Evolutionary conservation across 2,797 vertebrate genomes (phyloP), one percentile per base, ranked within the genome.

Genomic region (Zalophus californianus): DNA sequence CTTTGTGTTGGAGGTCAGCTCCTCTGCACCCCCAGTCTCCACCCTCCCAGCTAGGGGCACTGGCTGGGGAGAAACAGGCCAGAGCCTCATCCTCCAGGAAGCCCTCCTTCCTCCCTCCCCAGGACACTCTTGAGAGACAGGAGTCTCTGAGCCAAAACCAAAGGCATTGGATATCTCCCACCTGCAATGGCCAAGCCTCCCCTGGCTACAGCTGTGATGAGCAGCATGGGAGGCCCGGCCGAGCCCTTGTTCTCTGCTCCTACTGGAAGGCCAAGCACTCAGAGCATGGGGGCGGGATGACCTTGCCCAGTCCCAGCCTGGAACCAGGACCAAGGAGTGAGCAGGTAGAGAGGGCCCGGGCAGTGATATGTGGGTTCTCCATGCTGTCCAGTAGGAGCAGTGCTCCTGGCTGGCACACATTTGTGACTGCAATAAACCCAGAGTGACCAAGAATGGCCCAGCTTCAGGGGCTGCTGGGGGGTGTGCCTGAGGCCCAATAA

Each of bases 321-420:
- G 70, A 72, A 77, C 27, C 7, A 32, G 58, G 83, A 29, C 29
- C 23, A 50, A 56, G 15, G 20, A 6, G 38, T 15, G 8, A 18
- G 35, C 21, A 29, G 25, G 56, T 9, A 18, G 52, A 66, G 35
- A 62, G 48, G 70, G 18, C 35, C 25, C 10, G 3, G 9, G 38
- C 64, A 16, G 35, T 21, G 25, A 16, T 0, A 3, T 23, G 9
- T 0, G 14, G 23, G 20, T 6, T 12, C 48, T 10, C 25, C 1
- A 13, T 1, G 14, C 3, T 0, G 16, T 38, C 44, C 50, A 15
- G 27, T 3, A 18, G 38, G 7, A 54, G 7, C 23, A 3, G 23
- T 32, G 56, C 23, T 44, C 48, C 25, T 66, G 54, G 25, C 14
- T 32, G 54, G 18, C 50, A 35, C 41, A 82, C 12, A 5, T n/a